A percentile compares a stretch with the other conserved stretches of the same genome.
Evolutionary conservation across 2,888 invertebrate genomes (phyloP).

Genomic region (Cerastoderma edule): DNA sequence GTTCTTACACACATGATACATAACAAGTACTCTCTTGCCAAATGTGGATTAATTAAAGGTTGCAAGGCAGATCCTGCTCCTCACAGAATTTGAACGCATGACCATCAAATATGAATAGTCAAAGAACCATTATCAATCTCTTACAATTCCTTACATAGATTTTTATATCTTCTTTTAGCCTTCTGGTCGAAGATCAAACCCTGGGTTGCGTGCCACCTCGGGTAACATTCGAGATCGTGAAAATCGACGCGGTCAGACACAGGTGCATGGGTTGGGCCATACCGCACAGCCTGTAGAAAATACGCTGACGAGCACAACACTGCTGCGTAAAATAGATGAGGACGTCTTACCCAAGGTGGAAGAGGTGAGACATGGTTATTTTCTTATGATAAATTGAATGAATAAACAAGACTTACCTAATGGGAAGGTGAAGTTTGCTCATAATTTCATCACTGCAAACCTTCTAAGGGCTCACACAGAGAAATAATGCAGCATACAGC

Average conservation of each 20-base stretch:
- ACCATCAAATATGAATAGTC: not conserved
- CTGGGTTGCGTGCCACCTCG: constrained; percentile 54
- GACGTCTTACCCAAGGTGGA: constrained; percentile 65
- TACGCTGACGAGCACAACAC: constrained; percentile 32
- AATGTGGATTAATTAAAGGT: too few relatives aligned
- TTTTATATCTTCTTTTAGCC: constrained; percentile 52
- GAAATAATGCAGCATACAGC: too few relatives aligned
- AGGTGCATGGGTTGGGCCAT: constrained; percentile 62
- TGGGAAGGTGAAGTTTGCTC: too few relatives aligned
- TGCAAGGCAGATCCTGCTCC: too few relatives aligned
- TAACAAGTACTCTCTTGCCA: too few relatives aligned
- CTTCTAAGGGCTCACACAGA: too few relatives aligned
- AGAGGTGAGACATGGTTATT: constrained; percentile 58
- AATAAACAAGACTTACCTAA: too few relatives aligned
- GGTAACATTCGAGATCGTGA: constrained; percentile 55
- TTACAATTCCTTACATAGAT: not conserved
- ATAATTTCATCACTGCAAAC: too few relatives aligned
- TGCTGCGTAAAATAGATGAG: constrained; percentile 63
- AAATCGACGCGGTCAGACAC: constrained; percentile 57
- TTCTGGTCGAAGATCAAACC: constrained; percentile 57
- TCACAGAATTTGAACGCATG: too few relatives aligned
- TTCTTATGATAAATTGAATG: too few relatives aligned
- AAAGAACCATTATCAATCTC: not conserved
- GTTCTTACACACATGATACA: too few relatives aligned
- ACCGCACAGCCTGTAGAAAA: constrained; percentile 36